A percentile compares a stretch with the other conserved stretches of the same genome.
Conservation (phyloP, 1,140 invertebrate genomes). For the Saxidomus purpurata region DNA sequence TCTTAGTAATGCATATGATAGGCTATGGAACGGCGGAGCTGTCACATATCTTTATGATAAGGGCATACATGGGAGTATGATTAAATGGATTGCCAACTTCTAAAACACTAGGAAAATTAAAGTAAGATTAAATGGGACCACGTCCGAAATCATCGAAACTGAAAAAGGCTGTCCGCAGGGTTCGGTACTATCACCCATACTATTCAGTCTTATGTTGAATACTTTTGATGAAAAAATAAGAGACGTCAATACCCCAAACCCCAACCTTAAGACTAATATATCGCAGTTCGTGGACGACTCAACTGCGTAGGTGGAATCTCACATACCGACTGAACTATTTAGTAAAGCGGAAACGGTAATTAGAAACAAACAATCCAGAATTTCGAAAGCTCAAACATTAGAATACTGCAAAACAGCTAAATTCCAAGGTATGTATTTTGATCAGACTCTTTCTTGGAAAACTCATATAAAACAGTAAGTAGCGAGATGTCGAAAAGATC, state of each 20-base stretch:
- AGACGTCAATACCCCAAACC: neutral
- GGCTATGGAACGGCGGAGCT: neutral
- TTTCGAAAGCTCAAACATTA: neutral
- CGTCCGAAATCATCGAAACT: neutral
- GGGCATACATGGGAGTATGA: neutral
- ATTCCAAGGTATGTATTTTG: neutral
- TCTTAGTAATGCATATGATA: slow-evolving; percentile 3
- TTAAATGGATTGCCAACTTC: neutral
- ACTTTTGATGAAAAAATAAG: neutral
- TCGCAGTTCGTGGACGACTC: no score
- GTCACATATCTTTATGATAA: no score
- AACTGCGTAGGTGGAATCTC: neutral
- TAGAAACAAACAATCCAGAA: no score
- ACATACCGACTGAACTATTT: no score
- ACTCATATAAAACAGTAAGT: neutral
- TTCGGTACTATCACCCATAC: slow-evolving; percentile 11
- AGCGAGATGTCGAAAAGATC: neutral
- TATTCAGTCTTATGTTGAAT: slow-evolving; percentile 5
- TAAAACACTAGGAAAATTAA: neutral
- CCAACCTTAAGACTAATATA: neutral
- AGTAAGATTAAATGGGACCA: neutral
- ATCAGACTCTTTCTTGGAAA: neutral
- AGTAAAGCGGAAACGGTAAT: neutral
- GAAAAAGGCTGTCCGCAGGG: slow-evolving; percentile 27
- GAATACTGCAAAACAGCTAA: neutral